Evolutionary conservation across 2,888 invertebrate genomes (phyloP).

Genomic region (Caenorhabditis panamensis): DNA sequence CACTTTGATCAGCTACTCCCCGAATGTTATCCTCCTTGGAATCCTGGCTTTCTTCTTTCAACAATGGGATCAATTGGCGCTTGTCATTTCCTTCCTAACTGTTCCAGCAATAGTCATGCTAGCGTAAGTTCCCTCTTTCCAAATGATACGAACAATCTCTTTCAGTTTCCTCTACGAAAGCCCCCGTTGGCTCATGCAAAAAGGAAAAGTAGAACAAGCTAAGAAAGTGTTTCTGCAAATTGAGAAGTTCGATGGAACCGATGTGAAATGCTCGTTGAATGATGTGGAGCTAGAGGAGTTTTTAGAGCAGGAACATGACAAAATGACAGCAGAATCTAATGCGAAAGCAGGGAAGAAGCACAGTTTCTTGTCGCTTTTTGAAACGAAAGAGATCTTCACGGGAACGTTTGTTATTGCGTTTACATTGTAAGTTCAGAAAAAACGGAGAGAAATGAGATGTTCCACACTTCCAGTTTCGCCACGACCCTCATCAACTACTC

Average conservation of each 20-base stretch:
- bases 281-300: conserved; percentile 24
- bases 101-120: conserved; percentile 67
- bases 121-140: conserved; percentile 32
- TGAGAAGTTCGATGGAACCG: conserved; percentile 43
- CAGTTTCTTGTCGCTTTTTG: conserved; percentile 48
- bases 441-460: no score
- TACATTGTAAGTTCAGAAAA: conserved; percentile 44
- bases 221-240: conserved; percentile 42
- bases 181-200: conserved; percentile 64
- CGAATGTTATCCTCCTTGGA: conserved; percentile 61
- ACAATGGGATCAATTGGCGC: conserved; percentile 68
- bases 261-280: conserved; percentile 1
- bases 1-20: conserved; percentile 58
- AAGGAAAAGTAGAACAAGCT: conserved; percentile 43
- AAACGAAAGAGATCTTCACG: conserved; percentile 42
- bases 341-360: conserved; percentile 42
- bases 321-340: conserved; percentile 15
- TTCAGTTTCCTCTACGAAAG: conserved; percentile 61
- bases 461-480: conserved; percentile 36
- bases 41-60: conserved; percentile 68
- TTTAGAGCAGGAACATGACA: conserved; percentile 45
- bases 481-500: conserved; percentile 57
- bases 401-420: conserved; percentile 61
- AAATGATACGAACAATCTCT: not conserved
- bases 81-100: conserved; percentile 62